Percentiles rank a stretch among this genome's conserved stretches.
Conservation (phyloP, 2,113 vertebrate genomes). For the Periophthalmus modestus region DNA sequence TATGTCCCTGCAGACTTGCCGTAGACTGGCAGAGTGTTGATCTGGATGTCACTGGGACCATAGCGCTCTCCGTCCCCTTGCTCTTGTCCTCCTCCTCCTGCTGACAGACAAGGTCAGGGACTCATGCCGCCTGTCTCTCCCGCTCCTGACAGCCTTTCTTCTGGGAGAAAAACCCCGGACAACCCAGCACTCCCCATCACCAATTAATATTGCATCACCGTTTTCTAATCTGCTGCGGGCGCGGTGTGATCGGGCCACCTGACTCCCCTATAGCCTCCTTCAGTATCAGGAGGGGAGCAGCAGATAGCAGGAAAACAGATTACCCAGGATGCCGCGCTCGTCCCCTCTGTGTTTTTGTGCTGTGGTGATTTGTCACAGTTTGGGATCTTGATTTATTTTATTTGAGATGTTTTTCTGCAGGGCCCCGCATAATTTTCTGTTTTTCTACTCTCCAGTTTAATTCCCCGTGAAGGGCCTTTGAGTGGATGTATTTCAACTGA, state of each 20-base stretch:
- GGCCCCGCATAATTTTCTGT: conserved; percentile 2
- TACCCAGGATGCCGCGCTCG: background rate
- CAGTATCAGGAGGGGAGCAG: conserved; percentile 6
- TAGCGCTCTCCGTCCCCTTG: conserved; percentile 54
- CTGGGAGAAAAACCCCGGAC: conserved; percentile 66
- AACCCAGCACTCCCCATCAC: conserved; percentile 58
- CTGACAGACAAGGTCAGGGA: conserved; percentile 82
- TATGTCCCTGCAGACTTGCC: conserved; percentile 60
- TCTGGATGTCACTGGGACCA: conserved; percentile 61
- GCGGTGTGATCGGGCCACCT: conserved; percentile 49
- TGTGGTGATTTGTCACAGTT: background rate
- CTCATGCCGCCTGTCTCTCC: conserved; percentile 67
- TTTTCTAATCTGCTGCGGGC: conserved; percentile 60
- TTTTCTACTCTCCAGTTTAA: conserved; percentile 2
- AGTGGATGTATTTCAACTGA: background rate
- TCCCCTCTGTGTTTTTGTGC: background rate
- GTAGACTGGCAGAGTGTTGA: conserved; percentile 69
- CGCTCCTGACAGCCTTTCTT: conserved; percentile 75
- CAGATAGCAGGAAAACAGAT: conserved; percentile 5
- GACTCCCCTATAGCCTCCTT: conserved; percentile 8
- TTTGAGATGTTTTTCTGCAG: conserved; percentile 6
- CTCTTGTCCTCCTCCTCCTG: conserved; percentile 50
- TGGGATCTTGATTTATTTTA: conserved; percentile 4
- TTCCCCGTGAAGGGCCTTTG: background rate
- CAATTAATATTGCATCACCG: conserved; percentile 83